Conservation (phyloP, 2,113 vertebrate genomes). For the Crotophaga sulcirostris region DNA sequence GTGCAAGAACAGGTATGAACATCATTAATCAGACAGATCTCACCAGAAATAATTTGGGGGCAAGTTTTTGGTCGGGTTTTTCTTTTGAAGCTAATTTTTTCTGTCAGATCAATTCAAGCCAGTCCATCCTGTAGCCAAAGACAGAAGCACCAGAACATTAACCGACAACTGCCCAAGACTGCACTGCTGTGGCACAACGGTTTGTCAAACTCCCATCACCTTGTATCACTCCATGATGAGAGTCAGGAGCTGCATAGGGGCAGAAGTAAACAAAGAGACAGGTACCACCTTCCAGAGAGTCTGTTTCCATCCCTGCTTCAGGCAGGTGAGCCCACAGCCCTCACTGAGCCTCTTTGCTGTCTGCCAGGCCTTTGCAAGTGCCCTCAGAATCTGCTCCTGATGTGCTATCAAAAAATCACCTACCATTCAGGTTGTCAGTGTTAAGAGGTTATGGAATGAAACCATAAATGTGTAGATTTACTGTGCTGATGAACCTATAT, state of each 20-base stretch:
- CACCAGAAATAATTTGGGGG: background rate
- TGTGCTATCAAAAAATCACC: background rate
- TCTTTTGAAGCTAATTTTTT: background rate
- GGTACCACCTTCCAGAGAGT: background rate
- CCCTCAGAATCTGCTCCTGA: background rate
- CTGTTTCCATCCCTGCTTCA: background rate
- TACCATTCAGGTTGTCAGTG: background rate
- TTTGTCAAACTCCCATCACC: background rate
- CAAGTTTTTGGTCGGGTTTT: too few species aligned
- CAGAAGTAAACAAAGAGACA: background rate
- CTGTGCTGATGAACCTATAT: background rate
- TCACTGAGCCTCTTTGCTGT: background rate
- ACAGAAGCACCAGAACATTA: background rate
- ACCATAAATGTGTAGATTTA: background rate
- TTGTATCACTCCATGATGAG: background rate
- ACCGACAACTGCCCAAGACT: background rate
- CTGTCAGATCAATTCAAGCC: background rate
- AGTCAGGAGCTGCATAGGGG: fast-evolving
- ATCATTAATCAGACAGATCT: background rate
- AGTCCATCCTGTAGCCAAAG: background rate
- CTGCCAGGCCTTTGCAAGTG: fast-evolving
- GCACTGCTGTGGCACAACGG: background rate
- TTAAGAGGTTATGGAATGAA: background rate
- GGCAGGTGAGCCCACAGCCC: background rate
- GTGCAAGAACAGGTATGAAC: background rate